Percentiles rank a stretch among this genome's conserved stretches.
These are phyloP conservation scores for Pelochelys cantorii DNA, from an alignment of 2,797 vertebrate species.

Conservation along the genomic window DNA sequence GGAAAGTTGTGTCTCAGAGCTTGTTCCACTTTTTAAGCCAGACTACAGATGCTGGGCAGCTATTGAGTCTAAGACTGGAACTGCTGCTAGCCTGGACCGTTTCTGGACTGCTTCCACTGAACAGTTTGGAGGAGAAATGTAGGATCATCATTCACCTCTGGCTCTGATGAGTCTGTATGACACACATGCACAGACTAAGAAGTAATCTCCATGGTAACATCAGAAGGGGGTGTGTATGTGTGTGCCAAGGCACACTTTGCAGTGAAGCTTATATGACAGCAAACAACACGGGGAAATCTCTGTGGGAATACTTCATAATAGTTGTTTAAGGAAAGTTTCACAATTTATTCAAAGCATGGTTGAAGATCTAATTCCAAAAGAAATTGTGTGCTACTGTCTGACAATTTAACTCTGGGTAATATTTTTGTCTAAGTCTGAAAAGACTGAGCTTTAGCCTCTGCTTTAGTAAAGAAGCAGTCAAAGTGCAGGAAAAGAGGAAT, in stretches of 20 bases:
- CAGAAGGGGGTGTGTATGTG: no score
- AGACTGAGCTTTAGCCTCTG: neutral
- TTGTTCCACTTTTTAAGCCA: neutral
- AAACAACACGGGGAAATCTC: no score
- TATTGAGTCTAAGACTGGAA: neutral
- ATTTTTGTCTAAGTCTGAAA: neutral
- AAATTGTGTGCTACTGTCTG: neutral
- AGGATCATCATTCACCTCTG: neutral
- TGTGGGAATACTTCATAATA: no score
- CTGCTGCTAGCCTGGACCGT: neutral
- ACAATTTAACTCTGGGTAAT: neutral
- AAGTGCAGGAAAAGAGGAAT: neutral
- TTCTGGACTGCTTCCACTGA: neutral
- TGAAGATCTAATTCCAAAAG: neutral
- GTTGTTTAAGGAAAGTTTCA: neutral
- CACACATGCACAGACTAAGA: neutral
- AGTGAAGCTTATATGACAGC: no score
- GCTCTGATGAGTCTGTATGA: neutral
- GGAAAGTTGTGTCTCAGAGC: no score
- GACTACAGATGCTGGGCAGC: neutral
- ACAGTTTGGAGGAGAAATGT: neutral
- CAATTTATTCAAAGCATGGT: neutral
- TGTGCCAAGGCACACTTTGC: no score
- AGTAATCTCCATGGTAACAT: no score
- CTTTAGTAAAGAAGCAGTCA: neutral